phyloP scores from a whole-genome alignment of 2,888 invertebrate genomes.

The Pyrrhia umbra region DNA sequence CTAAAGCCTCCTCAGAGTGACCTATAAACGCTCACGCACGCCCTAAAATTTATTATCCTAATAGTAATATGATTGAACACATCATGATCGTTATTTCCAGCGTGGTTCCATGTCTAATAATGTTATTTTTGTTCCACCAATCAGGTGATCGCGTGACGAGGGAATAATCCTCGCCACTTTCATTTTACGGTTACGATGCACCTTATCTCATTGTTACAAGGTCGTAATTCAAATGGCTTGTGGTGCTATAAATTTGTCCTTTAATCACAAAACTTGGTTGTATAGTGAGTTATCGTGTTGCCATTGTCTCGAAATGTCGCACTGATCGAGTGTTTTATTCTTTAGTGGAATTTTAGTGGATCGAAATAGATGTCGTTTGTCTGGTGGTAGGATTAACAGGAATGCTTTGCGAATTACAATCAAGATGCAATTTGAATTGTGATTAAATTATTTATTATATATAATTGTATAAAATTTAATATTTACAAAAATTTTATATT shows the following conservation, averaged over 20 bases:
- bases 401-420: constrained; percentile 15
- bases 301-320: constrained; percentile 73
- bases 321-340: constrained; percentile 74
- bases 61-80: constrained; percentile 78
- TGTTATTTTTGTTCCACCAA: constrained; percentile 78
- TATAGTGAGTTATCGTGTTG: constrained; percentile 72
- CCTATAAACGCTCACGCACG: constrained; percentile 69
- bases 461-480: too few species aligned
- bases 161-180: constrained; percentile 59
- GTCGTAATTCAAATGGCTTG: constrained; percentile 57
- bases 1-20: constrained; percentile 46
- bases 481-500: too few species aligned
- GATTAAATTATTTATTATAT: background rate
- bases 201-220: constrained; percentile 57
- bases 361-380: constrained; percentile 65
- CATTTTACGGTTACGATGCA: constrained; percentile 42
- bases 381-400: constrained; percentile 34
- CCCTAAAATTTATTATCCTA: constrained; percentile 72
- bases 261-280: constrained; percentile 69
- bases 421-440: background rate
- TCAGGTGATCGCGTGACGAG: constrained; percentile 77
- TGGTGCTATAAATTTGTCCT: constrained; percentile 40
- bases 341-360: constrained; percentile 68
- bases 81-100: constrained; percentile 73
- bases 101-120: constrained; percentile 77